phyloP scores from a whole-genome alignment of 1,140 invertebrate species.

The Diplogasteroides magnus region DNA sequence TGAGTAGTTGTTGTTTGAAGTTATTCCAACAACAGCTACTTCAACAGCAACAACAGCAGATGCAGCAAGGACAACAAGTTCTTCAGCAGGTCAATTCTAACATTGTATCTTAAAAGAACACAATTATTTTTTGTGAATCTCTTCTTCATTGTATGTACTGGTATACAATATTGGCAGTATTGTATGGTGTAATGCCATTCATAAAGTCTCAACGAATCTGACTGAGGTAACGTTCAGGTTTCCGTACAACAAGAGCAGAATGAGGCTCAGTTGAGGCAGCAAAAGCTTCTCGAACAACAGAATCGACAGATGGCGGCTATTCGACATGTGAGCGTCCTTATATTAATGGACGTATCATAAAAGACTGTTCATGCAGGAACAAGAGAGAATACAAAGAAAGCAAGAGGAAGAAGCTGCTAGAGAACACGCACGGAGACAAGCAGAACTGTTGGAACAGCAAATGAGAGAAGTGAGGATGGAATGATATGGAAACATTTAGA shows the following conservation, averaged over 20 bases:
- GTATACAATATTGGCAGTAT: conserved; percentile 3
- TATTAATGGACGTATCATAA: too few species aligned
- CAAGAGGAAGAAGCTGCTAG: conserved; percentile 16
- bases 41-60: conserved; percentile 22
- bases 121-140: too few species aligned
- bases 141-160: neutral
- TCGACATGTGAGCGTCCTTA: neutral
- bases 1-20: neutral
- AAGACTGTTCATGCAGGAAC: too few species aligned
- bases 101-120: too few species aligned
- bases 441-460: too few species aligned
- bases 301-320: conserved; percentile 6
- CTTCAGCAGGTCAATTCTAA: neutral
- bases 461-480: conserved; percentile 23
- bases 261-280: neutral
- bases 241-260: neutral
- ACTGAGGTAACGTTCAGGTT: conserved; percentile 9
- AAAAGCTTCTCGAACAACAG: conserved; percentile 9
- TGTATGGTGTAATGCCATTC: neutral
- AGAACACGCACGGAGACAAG: too few species aligned
- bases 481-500: conserved; percentile 14
- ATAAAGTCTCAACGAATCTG: conserved; percentile 4
- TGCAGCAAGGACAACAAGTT: conserved; percentile 13
- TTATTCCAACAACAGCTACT: conserved; percentile 18
- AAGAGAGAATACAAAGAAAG: neutral